A percentile compares a stretch with the other conserved stretches of the same genome.
Evolutionary conservation across 2,797 vertebrate genomes (phyloP).

Genomic region (Pangasius krempfi): DNA sequence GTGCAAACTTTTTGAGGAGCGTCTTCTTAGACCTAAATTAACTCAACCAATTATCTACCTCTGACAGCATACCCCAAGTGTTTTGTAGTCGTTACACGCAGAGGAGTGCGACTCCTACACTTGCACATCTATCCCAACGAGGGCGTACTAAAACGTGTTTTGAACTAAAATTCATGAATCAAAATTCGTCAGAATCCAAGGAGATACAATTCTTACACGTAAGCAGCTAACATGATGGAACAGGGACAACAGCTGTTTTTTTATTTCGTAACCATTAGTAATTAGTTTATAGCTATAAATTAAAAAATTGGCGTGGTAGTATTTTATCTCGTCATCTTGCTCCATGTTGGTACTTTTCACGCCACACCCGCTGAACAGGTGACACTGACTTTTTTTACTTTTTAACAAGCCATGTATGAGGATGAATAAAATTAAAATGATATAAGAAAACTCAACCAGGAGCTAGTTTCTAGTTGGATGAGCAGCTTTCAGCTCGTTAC

Average conservation of each 20-base stretch:
- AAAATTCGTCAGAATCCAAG: background rate
- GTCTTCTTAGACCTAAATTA: background rate
- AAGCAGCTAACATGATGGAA: background rate
- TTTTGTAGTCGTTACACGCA: background rate
- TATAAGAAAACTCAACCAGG: background rate
- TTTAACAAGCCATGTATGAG: background rate
- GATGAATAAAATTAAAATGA: background rate
- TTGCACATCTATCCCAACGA: background rate
- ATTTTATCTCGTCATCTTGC: background rate
- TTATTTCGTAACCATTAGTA: background rate
- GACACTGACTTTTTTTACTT: no score
- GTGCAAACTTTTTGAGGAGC: background rate
- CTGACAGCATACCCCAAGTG: no score
- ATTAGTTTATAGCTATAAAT: background rate
- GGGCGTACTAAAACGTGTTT: background rate
- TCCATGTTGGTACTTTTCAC: background rate
- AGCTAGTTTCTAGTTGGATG: background rate
- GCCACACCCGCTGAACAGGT: background rate
- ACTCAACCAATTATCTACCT: background rate
- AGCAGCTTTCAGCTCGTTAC: background rate
- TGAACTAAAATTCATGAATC: no score
- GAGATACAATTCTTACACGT: background rate
- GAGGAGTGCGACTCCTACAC: no score
- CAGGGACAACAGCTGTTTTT: background rate
- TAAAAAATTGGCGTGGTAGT: background rate